Conservation (phyloP, 92 coral and sea anemone species). For the Actinostola sp. region DNA sequence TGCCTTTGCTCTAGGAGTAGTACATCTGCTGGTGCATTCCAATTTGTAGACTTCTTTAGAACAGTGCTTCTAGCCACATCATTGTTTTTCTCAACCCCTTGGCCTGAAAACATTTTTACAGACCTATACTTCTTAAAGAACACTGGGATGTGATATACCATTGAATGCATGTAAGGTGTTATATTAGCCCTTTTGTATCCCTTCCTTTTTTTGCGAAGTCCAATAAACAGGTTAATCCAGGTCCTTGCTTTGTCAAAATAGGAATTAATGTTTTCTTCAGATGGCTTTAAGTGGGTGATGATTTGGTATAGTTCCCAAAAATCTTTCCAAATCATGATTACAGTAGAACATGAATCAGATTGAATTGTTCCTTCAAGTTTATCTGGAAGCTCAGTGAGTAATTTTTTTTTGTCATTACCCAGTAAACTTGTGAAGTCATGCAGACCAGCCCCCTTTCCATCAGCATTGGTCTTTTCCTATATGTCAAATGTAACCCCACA, state of each 20-base stretch:
- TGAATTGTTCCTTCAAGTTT: constrained; percentile 38
- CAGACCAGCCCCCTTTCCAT: constrained; percentile 34
- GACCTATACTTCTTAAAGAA: constrained; percentile 40
- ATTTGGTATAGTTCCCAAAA: constrained; percentile 48
- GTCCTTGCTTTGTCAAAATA: constrained; percentile 53
- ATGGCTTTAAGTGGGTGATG: constrained; percentile 26
- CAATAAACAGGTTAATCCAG: constrained; percentile 55
- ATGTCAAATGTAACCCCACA: constrained; percentile 55
- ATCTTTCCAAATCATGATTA: constrained; percentile 45
- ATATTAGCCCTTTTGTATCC: constrained; percentile 60
- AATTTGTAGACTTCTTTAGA: constrained; percentile 52
- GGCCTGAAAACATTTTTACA: constrained; percentile 61
- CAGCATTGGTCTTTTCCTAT: constrained; percentile 43
- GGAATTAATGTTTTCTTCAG: constrained; percentile 3
- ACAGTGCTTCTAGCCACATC: constrained; percentile 46
- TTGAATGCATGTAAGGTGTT: constrained; percentile 61
- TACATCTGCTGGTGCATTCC: constrained; percentile 51
- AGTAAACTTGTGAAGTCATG: constrained; percentile 51
- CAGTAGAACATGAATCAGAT: constrained; percentile 32
- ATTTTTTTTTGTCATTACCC: constrained; percentile 49
- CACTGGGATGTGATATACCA: constrained; percentile 56
- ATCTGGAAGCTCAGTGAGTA: constrained; percentile 53
- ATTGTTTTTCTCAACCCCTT: constrained; percentile 66
- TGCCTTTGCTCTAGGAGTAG: constrained; percentile 59
- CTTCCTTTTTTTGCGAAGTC: constrained; percentile 23